Base-by-base conservation (phyloP, 2,888 invertebrate species). In the Lottia scabra region DNA sequence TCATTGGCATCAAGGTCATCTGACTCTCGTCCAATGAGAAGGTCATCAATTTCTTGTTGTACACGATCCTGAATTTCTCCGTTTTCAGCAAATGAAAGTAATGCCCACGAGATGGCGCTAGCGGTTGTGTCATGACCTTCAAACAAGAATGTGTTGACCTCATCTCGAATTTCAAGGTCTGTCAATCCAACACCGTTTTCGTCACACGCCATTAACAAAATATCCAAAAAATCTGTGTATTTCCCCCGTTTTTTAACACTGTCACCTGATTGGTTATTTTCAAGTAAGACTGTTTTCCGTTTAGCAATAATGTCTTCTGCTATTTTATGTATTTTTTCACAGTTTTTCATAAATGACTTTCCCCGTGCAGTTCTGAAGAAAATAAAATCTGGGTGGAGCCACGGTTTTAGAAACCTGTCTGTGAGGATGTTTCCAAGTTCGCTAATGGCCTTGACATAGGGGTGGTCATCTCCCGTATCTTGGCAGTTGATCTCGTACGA, bases 61-160 rank as follows among this genome's bases (percentile, higher is more conserved):
- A 82, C 67, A 26, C 73, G 73, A 16, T 67, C 63, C 75, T 86
- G 87, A 13, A 80, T 68, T 5, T 84, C 83, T 19, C 78, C 79
- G 62, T 86, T 78, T 56, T 78, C 75, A 0, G 85, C 87, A 30
- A 87, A 66, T 2, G 81, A 80, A 72, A 80, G 84, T 70, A 86
- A 71, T 0, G 80, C 78, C 87, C 87, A 87, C 1, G 84, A 83
- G 15, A 82, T 75, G 56, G 83, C 83, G 67, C 84, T 84, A 2
- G 85, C 82, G 26, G 86, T 85, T 4, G 87, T 86, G 68, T 87
- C 87, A 75, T 87, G 85, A 8, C 87, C 87, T 86, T 73, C 77
- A 76, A 81, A 78, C 46, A 80, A 65, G 56, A 81, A 56, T 1
- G 56, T 56, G 56, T 56, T 23, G 19, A 56, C 56, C 23, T 56